Percentiles rank a stretch among this genome's conserved stretches.
Evolutionary conservation across 2,113 vertebrate genomes (phyloP).

Genomic region (Philantomba maxwellii): DNA sequence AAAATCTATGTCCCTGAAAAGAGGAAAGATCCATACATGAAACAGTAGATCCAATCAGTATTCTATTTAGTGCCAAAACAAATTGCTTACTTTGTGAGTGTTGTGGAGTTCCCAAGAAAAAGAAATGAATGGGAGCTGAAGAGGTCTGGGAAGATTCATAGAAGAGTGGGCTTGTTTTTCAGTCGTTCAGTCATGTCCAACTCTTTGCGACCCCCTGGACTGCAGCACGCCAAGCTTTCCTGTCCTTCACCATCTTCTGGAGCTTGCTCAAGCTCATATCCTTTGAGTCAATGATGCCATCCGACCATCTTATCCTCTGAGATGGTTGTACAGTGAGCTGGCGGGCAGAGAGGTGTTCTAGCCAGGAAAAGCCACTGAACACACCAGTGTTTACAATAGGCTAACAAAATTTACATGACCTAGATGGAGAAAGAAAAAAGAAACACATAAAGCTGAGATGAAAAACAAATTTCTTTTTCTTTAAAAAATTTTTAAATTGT

Average conservation of each 20-base stretch:
- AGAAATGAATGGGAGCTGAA: neutral
- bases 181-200: neutral
- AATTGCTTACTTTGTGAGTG: neutral
- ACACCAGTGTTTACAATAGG: neutral
- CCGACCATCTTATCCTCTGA: neutral
- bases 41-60: neutral
- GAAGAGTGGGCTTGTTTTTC: neutral
- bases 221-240: neutral
- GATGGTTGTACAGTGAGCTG: neutral
- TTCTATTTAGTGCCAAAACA: neutral
- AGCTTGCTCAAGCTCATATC: neutral
- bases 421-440: neutral
- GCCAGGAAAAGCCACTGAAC: neutral
- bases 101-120: neutral
- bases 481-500: neutral
- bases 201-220: neutral
- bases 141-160: neutral
- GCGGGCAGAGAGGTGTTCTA: fast-evolving
- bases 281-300: neutral
- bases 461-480: neutral
- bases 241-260: neutral
- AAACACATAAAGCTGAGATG: neutral
- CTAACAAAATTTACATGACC: neutral
- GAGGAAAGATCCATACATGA: neutral
- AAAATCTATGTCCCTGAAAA: neutral